Conservation (phyloP, 2,797 vertebrate genomes). For the Scolopax bukidnonensis region DNA sequence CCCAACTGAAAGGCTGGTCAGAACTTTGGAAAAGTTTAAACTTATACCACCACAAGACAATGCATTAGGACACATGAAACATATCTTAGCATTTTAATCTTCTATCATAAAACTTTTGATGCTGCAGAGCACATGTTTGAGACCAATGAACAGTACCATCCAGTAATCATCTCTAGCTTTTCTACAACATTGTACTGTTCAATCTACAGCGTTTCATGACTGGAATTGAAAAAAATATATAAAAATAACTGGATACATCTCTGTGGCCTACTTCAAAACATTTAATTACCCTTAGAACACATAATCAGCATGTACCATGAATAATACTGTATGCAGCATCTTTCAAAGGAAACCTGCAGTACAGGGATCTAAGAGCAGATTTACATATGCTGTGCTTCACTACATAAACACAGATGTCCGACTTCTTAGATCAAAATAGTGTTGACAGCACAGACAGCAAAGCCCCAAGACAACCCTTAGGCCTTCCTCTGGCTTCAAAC, state of each 20-base stretch:
- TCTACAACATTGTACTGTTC: neutral
- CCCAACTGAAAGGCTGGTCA: neutral
- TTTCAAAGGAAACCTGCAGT: neutral
- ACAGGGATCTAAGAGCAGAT: neutral
- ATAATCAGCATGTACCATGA: neutral
- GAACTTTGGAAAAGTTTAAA: rapidly evolving
- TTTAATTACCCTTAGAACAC: neutral
- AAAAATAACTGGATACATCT: neutral
- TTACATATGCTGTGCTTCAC: neutral
- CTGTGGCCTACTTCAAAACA: neutral
- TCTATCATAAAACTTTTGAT: neutral
- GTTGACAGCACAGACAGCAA: neutral
- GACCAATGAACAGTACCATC: neutral
- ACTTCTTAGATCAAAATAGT: neutral
- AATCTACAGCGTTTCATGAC: neutral
- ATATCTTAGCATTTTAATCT: neutral
- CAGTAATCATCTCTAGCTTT: neutral
- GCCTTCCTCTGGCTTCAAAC: neutral
- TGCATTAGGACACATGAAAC: rapidly evolving
- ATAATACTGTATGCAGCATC: neutral
- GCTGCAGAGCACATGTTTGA: neutral
- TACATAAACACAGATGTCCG: neutral
- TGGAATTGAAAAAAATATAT: neutral
- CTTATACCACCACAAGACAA: neutral
- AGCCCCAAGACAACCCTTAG: neutral